A percentile compares a stretch with the other conserved stretches of the same genome.
phyloP scores from a whole-genome alignment of 1,140 invertebrate species.

The Hydropsyche tenuis region DNA sequence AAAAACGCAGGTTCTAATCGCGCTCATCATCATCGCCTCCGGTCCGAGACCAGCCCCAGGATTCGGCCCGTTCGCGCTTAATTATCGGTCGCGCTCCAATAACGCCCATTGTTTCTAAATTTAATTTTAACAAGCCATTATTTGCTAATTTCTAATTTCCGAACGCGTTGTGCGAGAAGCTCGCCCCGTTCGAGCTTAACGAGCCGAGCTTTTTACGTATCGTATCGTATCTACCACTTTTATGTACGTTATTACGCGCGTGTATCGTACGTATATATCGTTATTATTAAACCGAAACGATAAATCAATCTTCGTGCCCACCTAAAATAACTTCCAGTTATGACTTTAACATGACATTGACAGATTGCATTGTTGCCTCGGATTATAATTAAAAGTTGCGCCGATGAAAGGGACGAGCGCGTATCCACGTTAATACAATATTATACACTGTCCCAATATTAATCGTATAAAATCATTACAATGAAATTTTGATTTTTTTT shows the following conservation, averaged over 20 bases:
- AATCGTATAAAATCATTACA: too few relatives aligned
- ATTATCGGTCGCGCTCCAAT: constrained; percentile 20
- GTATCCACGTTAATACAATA: too few relatives aligned
- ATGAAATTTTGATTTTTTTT: too few relatives aligned
- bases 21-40: constrained; percentile 5
- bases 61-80: constrained; percentile 11
- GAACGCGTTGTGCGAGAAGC: background rate
- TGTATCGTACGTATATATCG: constrained; percentile 1
- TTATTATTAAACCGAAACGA: constrained; percentile 13
- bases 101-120: constrained; percentile 34
- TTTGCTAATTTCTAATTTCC: constrained; percentile 37
- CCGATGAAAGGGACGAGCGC: constrained; percentile 2
- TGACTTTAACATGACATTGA: constrained; percentile 37
- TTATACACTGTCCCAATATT: too few relatives aligned
- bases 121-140: constrained; percentile 34
- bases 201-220: constrained; percentile 5
- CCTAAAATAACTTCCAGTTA: constrained; percentile 34
- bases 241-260: background rate
- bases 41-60: constrained; percentile 7
- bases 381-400: constrained; percentile 29
- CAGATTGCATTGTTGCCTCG: constrained; percentile 35
- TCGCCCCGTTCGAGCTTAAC: constrained; percentile 13
- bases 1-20: background rate
- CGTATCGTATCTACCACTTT: background rate
- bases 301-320: constrained; percentile 31